Evolutionary conservation across 1,140 invertebrate genomes (phyloP), one percentile per base, ranked within the genome.

Genomic region (Pinna nobilis): DNA sequence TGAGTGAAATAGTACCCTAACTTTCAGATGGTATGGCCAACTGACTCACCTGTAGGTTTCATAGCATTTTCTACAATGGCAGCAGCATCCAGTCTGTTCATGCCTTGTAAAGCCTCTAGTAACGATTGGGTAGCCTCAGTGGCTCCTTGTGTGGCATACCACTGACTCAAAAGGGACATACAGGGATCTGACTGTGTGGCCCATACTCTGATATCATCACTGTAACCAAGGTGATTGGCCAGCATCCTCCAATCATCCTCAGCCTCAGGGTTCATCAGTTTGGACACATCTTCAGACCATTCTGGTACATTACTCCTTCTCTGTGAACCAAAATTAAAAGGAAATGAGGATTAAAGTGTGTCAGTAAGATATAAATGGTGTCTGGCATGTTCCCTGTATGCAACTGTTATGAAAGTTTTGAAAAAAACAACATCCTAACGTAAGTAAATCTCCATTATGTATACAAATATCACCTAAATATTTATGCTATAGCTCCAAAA

Each of bases 91-190:
- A 74, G 30, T 20, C 82, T 66, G 60, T 79, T 67, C 78, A 86
- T 81, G 35, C 83, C 80, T 37, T 81, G 75, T 28, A 86, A 69
- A 23, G 64, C 47, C 28, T 53, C 83, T 28, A 86, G 51, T 28
- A 87, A 68, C 11, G 74, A 84, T 67, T 70, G 65, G 11, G 77
- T 85, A 5, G 86, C 86, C 59, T 87, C 86, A 57, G 76, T 77
- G 32, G 81, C 85, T 69, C 83, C 87, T 65, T 85, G 82, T n/a
- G 82, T 87, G 32, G 84, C 77, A 60, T 85, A 87, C 86, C 86
- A 87, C 63, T 87, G 84, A 69, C 82, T 83, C 11, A 87, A 74
- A 66, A 87, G 68, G 5, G 82, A 69, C 84, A 87, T 83, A 64
- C 84, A 87, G 3, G 86, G 86, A 67, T 86, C 85, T 37, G 73